A percentile compares a stretch with the other conserved stretches of the same genome.
Evolutionary conservation across 2,113 vertebrate genomes (phyloP).

Genomic region (Hucho hucho): DNA sequence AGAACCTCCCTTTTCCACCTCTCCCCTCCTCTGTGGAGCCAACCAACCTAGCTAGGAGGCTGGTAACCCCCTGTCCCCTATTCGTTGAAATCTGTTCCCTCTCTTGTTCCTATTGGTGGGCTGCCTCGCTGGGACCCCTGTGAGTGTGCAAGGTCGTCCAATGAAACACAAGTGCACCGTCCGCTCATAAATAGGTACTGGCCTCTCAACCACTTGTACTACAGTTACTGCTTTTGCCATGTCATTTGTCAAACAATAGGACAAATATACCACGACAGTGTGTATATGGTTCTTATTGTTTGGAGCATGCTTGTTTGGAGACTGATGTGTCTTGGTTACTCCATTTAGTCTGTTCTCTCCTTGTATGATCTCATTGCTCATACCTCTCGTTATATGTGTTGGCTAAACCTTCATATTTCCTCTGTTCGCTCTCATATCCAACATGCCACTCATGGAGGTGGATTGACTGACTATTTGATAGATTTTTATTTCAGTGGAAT

Average conservation of each 20-base stretch:
- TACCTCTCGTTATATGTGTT: background rate
- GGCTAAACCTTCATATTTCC: background rate
- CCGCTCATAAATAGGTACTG: constrained; percentile 81
- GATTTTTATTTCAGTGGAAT: no score
- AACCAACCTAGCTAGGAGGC: background rate
- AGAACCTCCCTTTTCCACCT: background rate
- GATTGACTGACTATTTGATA: no score
- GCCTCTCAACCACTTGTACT: constrained; percentile 21
- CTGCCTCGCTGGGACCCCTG: constrained; percentile 60
- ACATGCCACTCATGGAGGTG: no score
- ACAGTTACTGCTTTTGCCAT: constrained; percentile 2
- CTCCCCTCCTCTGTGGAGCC: background rate
- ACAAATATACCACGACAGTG: constrained; percentile 37
- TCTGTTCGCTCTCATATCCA: background rate
- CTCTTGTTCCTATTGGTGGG: constrained; percentile 70
- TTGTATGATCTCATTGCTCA: background rate
- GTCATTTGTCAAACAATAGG: constrained; percentile 16
- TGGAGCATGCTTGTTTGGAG: background rate
- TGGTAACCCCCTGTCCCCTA: constrained; percentile 21
- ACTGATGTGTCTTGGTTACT: background rate
- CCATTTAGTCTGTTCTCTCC: background rate
- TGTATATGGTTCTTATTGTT: constrained; percentile 1
- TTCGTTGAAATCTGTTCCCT: constrained; percentile 63
- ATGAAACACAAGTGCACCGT: constrained; percentile 57
- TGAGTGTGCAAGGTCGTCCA: constrained; percentile 74